These are phyloP conservation scores for Fukomys damarensis DNA, from an alignment of 2,113 vertebrate genomes.

Conservation along the genomic window DNA sequence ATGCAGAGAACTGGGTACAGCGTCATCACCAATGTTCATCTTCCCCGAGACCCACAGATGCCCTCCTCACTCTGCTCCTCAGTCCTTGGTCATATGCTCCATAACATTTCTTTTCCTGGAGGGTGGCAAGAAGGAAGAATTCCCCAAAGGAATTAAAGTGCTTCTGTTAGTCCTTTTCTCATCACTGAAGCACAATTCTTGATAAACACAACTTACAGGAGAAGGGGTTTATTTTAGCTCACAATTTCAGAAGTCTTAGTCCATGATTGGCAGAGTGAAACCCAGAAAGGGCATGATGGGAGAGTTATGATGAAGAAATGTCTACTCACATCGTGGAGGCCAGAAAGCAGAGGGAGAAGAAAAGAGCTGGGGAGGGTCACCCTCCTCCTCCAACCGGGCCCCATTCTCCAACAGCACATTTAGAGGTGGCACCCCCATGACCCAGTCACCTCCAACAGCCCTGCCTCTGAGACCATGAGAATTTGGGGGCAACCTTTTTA, in stretches of 20 bases:
- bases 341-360: not conserved
- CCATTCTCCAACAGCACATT: not conserved
- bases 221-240: not conserved
- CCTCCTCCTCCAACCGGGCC: not conserved
- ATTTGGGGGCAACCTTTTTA: no score
- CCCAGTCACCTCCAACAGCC: not conserved
- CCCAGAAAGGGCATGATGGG: not conserved
- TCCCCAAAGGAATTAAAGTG: not conserved
- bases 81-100: not conserved
- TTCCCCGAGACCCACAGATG: not conserved
- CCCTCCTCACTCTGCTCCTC: not conserved
- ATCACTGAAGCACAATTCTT: not conserved
- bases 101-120: not conserved
- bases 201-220: not conserved
- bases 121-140: not conserved
- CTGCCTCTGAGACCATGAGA: not conserved
- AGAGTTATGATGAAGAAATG: not conserved
- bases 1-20: not conserved
- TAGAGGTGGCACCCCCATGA: not conserved
- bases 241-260: not conserved
- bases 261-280: not conserved
- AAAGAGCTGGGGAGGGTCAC: not conserved
- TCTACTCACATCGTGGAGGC: not conserved
- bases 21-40: not conserved
- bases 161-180: not conserved